These are phyloP conservation scores for Rallus crepitans DNA, from an alignment of 2,797 vertebrate genomes.

Conservation along the genomic window DNA sequence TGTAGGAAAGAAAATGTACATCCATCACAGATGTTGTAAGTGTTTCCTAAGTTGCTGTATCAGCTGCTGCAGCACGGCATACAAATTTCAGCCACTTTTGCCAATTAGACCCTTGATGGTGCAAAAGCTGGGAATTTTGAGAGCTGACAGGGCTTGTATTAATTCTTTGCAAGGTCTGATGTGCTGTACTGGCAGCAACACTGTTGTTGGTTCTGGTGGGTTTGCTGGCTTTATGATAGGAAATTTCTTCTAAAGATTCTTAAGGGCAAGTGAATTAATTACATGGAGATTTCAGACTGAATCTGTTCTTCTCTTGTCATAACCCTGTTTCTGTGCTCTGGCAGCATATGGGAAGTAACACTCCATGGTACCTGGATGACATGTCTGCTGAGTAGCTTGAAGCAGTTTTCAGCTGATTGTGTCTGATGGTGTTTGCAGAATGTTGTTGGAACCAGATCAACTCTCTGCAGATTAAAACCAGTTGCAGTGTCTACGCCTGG, in stretches of 20 bases:
- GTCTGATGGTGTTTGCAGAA: constrained; percentile 56
- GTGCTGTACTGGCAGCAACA: constrained; percentile 40
- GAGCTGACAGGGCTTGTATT: constrained; percentile 42
- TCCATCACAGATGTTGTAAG: neutral
- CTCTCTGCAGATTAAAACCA: constrained; percentile 60
- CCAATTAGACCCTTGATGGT: neutral
- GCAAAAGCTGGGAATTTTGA: constrained; percentile 21
- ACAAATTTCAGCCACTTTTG: constrained; percentile 5
- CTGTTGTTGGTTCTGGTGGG: constrained; percentile 27
- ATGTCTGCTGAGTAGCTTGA: constrained; percentile 65
- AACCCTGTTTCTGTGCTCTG: constrained; percentile 44
- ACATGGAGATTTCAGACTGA: constrained; percentile 36
- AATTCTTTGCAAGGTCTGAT: constrained; percentile 46
- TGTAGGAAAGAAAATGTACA: neutral
- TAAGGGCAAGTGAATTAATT: constrained; percentile 60
- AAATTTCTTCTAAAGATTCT: constrained; percentile 23
- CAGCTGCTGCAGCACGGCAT: neutral
- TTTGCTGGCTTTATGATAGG: constrained; percentile 17
- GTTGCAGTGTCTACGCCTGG: constrained; percentile 28
- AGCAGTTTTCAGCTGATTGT: constrained; percentile 59
- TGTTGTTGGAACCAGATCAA: constrained; percentile 34
- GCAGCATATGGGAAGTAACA: constrained; percentile 65
- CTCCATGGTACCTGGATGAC: constrained; percentile 67
- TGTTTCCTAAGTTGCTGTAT: neutral
- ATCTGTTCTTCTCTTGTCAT: constrained; percentile 61